Evolutionary conservation across 2,113 vertebrate species (phyloP).

Genomic region (Ceuthmochares aereus): DNA sequence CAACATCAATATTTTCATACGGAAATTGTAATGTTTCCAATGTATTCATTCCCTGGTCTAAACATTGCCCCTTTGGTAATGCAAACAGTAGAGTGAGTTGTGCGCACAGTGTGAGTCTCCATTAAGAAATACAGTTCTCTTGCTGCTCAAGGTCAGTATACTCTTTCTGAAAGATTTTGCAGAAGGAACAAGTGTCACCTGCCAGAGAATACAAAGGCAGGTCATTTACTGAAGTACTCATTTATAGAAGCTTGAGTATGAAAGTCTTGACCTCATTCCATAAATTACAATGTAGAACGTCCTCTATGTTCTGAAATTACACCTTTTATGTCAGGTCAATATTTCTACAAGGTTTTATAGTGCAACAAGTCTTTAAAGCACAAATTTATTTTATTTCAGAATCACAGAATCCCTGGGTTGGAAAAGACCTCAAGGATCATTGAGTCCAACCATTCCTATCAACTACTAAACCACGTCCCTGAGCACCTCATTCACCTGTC

Average conservation of each 20-base stretch:
- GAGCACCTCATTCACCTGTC: too few species aligned
- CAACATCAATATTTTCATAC: conserved; percentile 40
- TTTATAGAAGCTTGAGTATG: not conserved
- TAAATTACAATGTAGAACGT: conserved; percentile 2
- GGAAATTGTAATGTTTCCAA: conserved; percentile 11
- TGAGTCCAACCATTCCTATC: too few species aligned
- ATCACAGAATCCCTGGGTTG: too few species aligned
- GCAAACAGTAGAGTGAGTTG: not conserved
- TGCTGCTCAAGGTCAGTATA: conserved; percentile 40
- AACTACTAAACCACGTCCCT: too few species aligned
- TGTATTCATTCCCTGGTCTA: conserved; percentile 9
- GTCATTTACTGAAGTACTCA: not conserved
- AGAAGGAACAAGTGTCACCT: not conserved
- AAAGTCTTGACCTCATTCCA: conserved; percentile 34
- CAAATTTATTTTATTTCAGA: not conserved
- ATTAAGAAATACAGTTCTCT: not conserved
- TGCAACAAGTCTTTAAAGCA: not conserved
- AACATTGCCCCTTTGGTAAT: conserved; percentile 33
- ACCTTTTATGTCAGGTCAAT: not conserved
- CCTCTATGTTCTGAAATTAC: not conserved
- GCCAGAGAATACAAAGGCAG: not conserved
- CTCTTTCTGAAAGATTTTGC: conserved; percentile 21
- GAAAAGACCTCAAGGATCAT: too few species aligned
- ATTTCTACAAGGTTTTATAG: not conserved
- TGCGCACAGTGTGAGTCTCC: not conserved